Percentiles rank a stretch among this genome's conserved stretches.
phyloP scores from a whole-genome alignment of 2,797 vertebrate species.

The Nasua narica region DNA sequence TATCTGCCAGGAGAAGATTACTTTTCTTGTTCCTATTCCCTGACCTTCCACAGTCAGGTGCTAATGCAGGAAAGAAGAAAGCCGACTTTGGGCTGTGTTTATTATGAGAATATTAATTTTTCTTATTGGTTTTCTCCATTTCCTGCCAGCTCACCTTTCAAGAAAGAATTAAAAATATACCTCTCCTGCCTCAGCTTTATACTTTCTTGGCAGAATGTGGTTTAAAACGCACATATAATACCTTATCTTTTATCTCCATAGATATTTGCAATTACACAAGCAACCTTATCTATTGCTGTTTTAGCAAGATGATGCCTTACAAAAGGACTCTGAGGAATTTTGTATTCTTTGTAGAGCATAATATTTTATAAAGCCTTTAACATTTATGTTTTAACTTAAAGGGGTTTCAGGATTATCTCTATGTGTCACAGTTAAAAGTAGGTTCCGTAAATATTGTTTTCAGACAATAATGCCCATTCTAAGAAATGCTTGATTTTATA shows the following conservation, averaged over 20 bases:
- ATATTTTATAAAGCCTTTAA: neutral
- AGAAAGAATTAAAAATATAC: neutral
- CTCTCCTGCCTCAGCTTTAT: neutral
- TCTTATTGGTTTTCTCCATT: neutral
- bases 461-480: neutral
- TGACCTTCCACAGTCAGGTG: neutral
- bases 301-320: neutral
- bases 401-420: neutral
- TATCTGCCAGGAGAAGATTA: neutral
- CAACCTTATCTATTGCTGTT: neutral
- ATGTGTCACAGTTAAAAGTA: neutral
- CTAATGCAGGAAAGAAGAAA: neutral
- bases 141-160: neutral
- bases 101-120: neutral
- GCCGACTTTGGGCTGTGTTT: neutral
- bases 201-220: neutral
- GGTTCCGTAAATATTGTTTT: neutral
- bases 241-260: neutral
- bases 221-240: neutral
- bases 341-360: neutral
- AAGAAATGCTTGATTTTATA: slow-evolving; percentile 28
- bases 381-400: neutral
- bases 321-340: neutral
- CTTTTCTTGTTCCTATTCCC: neutral
- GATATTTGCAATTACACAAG: neutral